These are phyloP conservation scores for Andrena flavipes DNA, from an alignment of 2,888 invertebrate genomes.

Conservation along the genomic window DNA sequence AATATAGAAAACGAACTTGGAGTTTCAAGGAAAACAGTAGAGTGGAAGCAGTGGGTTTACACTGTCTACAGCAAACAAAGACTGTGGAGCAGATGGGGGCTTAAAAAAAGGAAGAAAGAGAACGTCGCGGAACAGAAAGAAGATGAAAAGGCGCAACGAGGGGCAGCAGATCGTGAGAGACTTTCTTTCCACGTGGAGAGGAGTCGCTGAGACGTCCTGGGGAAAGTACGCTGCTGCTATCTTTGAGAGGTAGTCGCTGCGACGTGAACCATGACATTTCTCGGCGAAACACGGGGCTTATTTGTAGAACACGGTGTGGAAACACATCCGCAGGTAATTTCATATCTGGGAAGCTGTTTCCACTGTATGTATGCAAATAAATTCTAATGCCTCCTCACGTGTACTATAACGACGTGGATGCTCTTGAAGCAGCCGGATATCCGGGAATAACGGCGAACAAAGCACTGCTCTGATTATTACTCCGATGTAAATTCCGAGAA, in stretches of 20 bases:
- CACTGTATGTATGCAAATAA: slow-evolving; percentile 45
- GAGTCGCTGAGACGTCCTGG: neutral
- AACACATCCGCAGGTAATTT: slow-evolving; percentile 46
- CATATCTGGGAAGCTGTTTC: slow-evolving; percentile 35
- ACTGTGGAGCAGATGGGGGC: neutral
- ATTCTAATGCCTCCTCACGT: slow-evolving; percentile 37
- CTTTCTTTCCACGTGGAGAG: neutral
- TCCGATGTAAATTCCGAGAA: neutral
- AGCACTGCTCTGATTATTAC: neutral
- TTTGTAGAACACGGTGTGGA: slow-evolving; percentile 39
- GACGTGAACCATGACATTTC: slow-evolving; percentile 56
- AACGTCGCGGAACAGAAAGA: neutral
- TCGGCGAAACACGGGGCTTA: slow-evolving; percentile 11
- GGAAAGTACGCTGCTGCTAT: neutral
- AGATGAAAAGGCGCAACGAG: neutral
- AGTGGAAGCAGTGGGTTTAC: too few species aligned
- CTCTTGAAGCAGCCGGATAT: neutral
- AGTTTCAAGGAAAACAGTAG: too few species aligned
- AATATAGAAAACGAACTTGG: neutral
- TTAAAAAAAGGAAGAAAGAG: neutral
- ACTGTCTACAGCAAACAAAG: neutral
- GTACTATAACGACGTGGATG: slow-evolving; percentile 28
- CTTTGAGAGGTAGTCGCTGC: slow-evolving; percentile 13
- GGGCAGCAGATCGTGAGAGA: slow-evolving; percentile 1
- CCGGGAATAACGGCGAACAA: neutral